Evolutionary conservation across 2,113 vertebrate genomes (phyloP).

Genomic region (Odocoileus virginianus): DNA sequence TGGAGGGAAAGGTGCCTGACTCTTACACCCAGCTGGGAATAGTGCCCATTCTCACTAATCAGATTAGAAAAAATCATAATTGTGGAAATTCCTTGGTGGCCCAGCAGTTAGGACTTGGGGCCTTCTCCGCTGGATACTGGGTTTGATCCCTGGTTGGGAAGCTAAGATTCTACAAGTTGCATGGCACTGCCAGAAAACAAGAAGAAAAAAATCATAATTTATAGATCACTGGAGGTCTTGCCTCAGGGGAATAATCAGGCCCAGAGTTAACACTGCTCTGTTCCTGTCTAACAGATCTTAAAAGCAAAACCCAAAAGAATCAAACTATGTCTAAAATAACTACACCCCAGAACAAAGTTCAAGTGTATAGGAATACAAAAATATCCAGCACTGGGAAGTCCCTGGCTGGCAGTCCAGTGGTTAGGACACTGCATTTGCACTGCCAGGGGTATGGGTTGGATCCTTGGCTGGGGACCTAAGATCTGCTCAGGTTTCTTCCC

Average conservation of each 20-base stretch:
- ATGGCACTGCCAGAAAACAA: neutral
- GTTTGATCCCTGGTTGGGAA: neutral
- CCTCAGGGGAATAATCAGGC: neutral
- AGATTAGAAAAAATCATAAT: neutral
- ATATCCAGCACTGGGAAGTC: neutral
- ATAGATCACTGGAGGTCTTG: neutral
- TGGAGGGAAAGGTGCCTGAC: neutral
- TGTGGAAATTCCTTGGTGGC: neutral
- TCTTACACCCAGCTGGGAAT: neutral
- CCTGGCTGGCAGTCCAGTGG: neutral
- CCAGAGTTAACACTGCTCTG: neutral
- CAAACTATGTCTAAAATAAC: neutral
- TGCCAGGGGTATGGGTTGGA: neutral
- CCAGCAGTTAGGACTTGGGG: neutral
- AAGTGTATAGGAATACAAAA: neutral
- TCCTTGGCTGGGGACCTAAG: neutral
- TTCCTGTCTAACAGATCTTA: neutral
- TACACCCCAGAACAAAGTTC: neutral
- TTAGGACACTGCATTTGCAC: neutral
- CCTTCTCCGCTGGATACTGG: neutral
- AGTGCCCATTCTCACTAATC: neutral
- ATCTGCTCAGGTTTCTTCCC: neutral
- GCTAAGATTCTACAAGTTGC: neutral
- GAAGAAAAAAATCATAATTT: neutral
- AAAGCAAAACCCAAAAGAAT: neutral